Base-by-base conservation (phyloP, 2,113 vertebrate genomes). In the Verasper variegatus region DNA sequence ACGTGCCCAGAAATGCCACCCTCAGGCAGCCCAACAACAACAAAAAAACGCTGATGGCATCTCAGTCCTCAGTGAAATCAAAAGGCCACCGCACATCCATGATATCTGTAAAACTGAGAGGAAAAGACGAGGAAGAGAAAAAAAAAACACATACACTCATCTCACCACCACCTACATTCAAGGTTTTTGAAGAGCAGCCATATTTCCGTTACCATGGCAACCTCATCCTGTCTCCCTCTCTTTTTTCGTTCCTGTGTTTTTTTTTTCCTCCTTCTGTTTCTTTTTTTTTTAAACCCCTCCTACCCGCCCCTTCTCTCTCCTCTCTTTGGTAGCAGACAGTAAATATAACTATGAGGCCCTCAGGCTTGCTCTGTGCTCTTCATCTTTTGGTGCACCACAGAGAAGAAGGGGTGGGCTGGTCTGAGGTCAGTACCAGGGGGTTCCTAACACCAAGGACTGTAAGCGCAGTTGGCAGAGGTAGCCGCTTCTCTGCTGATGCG, bases 151-250 rank as follows among this genome's bases (percentile, higher is more conserved):
- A 31, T 5, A 31, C 5, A 31, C 88, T 86, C 85, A 91, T 89
- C 90, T 86, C 91, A 91, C 82, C 70, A 88, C 88, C 91, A 93
- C 91, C 91, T 92, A 93, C 92, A 92, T 91, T 91, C 91, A 92
- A 91, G 92, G 92, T 93, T 94, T 92, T 90, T 92, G 91, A 93
- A 93, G 92, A 92, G 91, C 88, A 90, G 85, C 91, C 91, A 92
- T 93, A 88, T 92, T 94, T 94, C 81, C 56, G 84, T 94, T 92
- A 80, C 93, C 89, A 91, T 92, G 75, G 92, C 87, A 94, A 94
- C 94, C 83, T 71, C 81, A 57, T 88, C 83, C 83, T 84, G 85
- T 89, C 83, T 91, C 85, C 77, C 87, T 89, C 79, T 86, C 76
- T 86, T 89, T 31, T 87, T 87, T 83, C 80, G 45, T 90, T 89